Base-by-base conservation (phyloP, 2,888 invertebrate species). In the Conops quadrifasciatus region DNA sequence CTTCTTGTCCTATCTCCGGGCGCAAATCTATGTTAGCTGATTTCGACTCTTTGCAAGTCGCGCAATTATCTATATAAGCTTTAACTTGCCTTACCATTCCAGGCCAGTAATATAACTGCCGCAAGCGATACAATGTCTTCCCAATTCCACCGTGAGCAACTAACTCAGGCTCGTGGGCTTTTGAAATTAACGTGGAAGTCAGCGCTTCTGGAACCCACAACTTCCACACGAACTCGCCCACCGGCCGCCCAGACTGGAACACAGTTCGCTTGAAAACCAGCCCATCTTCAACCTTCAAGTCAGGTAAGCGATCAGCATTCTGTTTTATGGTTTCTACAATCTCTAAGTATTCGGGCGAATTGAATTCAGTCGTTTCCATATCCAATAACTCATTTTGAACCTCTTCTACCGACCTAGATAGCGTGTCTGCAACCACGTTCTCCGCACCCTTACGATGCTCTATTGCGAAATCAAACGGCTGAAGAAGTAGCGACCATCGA, bases 81-180 rank as follows among this genome's bases (percentile, higher is more conserved):
- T n/a, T 49, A 5, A 49, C 49, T n/a, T 49, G 49, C 15, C 24
- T 24, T 69, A 30, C 53, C 36, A 15, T 30, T 47, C 16, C 36
- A 28, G n/a, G 47, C 51, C 1, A 47, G 4, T 1, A 19, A 45
- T 62, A 66, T n/a, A 53, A 62, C 24, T 19, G 24, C n/a, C 62
- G 49, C 16, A 71, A 58, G 47, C 66, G 49, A 11, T 21, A 51
- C 26, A 73, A 11, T 4, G 75, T 74, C 28, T 51, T 51, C 7
- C 9, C 51, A 19, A 65, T 53, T 1, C 71, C 72, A 2, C 75
- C 67, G 47, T 74, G 71, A n/a, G 53, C 72, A 13, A 70, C 47
- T 2, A 56, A 62, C 19, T 70, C 21, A 16, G 60, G 49, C n/a
- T 26, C 15, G 56, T 71, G 70, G 19, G 67, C 59, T n/a, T 43